Evolutionary conservation across 1,140 invertebrate genomes (phyloP).

Genomic region (Trachymyrmex septentrionalis): DNA sequence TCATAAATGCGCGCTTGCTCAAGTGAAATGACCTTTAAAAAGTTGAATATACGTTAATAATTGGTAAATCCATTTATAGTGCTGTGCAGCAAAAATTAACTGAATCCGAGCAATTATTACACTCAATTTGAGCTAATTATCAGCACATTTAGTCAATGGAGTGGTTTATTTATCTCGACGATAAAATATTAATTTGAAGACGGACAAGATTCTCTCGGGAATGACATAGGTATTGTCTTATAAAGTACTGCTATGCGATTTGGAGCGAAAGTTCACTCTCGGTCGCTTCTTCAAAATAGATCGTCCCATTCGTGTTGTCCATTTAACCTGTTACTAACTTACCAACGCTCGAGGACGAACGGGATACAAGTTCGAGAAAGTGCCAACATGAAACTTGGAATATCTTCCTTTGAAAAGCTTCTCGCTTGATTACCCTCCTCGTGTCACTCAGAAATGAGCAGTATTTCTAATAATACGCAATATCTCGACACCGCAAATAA

Average conservation of each 20-base stretch:
- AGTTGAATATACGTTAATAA: constrained; percentile 22
- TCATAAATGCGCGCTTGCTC: not conserved
- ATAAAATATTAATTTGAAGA: constrained; percentile 23
- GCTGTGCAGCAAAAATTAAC: constrained; percentile 12
- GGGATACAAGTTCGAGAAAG: constrained; percentile 53
- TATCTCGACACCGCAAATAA: not conserved
- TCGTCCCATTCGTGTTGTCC: constrained; percentile 51
- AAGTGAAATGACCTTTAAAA: constrained; percentile 3
- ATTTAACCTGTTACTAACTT: constrained; percentile 54
- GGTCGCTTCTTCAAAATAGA: constrained; percentile 51
- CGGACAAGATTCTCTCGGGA: not conserved
- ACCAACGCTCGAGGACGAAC: constrained; percentile 39
- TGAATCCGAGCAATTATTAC: not conserved
- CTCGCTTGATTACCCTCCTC: constrained; percentile 43
- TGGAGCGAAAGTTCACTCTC: constrained; percentile 25
- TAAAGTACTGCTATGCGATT: constrained; percentile 32
- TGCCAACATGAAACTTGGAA: constrained; percentile 38
- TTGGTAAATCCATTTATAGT: not conserved
- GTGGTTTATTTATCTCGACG: constrained; percentile 8
- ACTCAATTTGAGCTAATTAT: constrained; percentile 14
- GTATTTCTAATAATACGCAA: constrained; percentile 13
- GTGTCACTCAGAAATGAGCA: not conserved
- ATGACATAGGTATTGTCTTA: not conserved
- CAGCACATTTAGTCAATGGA: not conserved
- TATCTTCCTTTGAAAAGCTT: constrained; percentile 46